Evolutionary conservation across 2,113 vertebrate genomes (phyloP), one percentile per base, ranked within the genome.

Genomic region (Osmerus eperlanus): DNA sequence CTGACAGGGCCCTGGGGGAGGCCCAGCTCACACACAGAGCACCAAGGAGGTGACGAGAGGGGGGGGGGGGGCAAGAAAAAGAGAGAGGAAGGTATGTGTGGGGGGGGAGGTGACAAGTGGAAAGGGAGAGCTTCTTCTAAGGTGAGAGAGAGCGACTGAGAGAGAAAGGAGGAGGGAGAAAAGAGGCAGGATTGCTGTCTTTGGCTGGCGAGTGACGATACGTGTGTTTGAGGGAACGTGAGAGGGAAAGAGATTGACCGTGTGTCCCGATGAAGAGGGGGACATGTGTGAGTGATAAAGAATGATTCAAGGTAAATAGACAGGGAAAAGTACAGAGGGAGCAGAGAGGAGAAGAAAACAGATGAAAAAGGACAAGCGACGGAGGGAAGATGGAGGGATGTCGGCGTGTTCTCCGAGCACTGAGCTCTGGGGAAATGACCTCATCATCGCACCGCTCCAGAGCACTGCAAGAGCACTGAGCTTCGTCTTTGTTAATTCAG

Each of bases 371-470:
- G 79, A 64, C 67, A 64, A 70, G 79, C 12, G 72, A 23, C 66
- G 63, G 66, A 72, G 25, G 13, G 73, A 87, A 90, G 88, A 88
- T 67, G 78, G 81, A 85, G 75, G 78, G 78, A 73, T 81, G 89
- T 86, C 89, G 91, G 84, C 90, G 85, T 89, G 88, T 90, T 93
- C 91, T 86, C 83, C 85, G 90, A 93, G 88, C 90, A 90, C 88
- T 93, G 90, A 94, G 91, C 93, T 90, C 91, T 21, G 78, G 91
- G 92, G 93, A 93, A 94, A 95, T 95, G 85, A 95, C 94, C 94
- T 97, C 94, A 96, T 94, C 90, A 86, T 74, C 68, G 86, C 88
- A 79, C 87, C 11, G 81, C 85, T 94, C 89, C 92, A 91, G 88
- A 89, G 85, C 74, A 63, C 85, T 85, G 81, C 89, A 47, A 47